A percentile compares a stretch with the other conserved stretches of the same genome.
These are phyloP conservation scores for Irena cyanogastra DNA, from an alignment of 2,113 vertebrate genomes.

Conservation along the genomic window DNA sequence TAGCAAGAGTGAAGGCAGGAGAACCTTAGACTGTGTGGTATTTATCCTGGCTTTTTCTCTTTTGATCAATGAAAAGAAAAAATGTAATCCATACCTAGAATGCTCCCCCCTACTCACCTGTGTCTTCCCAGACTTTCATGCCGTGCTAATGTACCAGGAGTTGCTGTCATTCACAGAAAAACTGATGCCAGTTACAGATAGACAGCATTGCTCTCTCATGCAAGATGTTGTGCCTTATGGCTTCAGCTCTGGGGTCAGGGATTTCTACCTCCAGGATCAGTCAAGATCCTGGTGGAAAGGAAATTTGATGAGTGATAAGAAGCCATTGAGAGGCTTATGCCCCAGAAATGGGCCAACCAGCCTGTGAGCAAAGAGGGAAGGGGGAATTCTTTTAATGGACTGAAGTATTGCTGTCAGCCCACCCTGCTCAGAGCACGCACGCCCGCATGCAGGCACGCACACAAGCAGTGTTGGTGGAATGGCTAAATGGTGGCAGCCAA, in stretches of 20 bases:
- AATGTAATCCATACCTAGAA: neutral
- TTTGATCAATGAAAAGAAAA: neutral
- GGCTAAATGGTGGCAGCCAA: neutral
- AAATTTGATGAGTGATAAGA: neutral
- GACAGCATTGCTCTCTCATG: neutral
- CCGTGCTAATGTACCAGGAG: neutral
- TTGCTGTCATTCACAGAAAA: neutral
- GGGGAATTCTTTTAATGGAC: neutral
- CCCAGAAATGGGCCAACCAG: neutral
- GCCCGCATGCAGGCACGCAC: fast-evolving
- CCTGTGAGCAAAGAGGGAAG: neutral
- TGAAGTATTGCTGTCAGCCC: neutral
- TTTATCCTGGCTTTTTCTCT: neutral
- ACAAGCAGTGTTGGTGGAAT: fast-evolving
- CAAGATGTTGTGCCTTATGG: fast-evolving
- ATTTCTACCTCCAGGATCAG: neutral
- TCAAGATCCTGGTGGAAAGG: neutral
- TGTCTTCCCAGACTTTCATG: neutral
- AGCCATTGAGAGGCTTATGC: neutral
- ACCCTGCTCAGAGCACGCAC: neutral
- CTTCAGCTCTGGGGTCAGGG: neutral
- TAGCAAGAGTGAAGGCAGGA: neutral
- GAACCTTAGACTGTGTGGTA: neutral
- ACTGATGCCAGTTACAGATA: neutral
- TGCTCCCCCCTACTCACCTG: neutral